Base-by-base conservation (phyloP, 1,140 invertebrate genomes). In the Heliconius hewitsoni region DNA sequence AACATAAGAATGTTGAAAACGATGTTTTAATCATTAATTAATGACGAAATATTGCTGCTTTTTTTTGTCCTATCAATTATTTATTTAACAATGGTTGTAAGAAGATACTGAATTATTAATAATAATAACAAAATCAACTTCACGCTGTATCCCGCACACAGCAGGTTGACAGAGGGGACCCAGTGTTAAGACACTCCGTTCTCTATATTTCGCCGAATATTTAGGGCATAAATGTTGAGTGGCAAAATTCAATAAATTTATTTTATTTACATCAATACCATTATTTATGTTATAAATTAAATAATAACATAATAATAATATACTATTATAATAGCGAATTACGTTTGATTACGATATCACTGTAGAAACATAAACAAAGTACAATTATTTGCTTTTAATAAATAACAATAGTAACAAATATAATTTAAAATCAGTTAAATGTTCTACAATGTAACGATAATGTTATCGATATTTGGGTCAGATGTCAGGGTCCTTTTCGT, bases 401-500 rank as follows among this genome's bases (percentile, higher is more conserved):
- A 66, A 66, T 66, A 66, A 66, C 13, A 66, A 66, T 66, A 66
- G 60, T 66, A 30, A 66, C 60, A 23, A 66, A 11, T 11, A 1
- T 11, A 57, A 27, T 27, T 8, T 66, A 66, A 3, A 66, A 13
- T 66, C 60, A 66, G 27, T 30, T 30, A 66, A 66, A 27, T 27
- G 8, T 30, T 5, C 1, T 66, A 66, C 60, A 66, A 27, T 30
- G n/a, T 66, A 30, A 3, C 23, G 39, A 78, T 60, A 79, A 57
- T 60, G 42, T 83, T 86, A 86, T 90, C 89, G 87, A 90, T 86
- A 86, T 77, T 72, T 73, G 39, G 78, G 83, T 83, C 82, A 84
- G 71, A 84, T 81, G 81, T 81, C 75, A 83, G 73, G 77, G 77
- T 81, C 83, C 77, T 80, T 80, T 81, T 37, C 50, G 73, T 75